phyloP scores from a whole-genome alignment of 2,797 vertebrate genomes.

The Avahi laniger region DNA sequence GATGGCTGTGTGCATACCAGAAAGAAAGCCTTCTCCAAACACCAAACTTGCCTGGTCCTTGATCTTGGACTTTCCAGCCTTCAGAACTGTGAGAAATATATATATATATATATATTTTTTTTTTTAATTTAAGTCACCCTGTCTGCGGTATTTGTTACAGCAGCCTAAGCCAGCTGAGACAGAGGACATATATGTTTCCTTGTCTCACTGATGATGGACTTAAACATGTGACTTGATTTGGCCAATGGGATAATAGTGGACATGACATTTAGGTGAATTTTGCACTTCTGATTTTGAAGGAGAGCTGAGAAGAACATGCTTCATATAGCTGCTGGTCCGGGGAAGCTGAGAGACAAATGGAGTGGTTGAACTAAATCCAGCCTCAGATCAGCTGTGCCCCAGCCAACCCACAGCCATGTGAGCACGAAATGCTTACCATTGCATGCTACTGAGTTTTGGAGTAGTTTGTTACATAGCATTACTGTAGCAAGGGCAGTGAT shows the following conservation, averaged over 20 bases:
- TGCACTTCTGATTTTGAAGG: not conserved
- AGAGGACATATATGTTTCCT: not conserved
- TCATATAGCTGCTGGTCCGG: not conserved
- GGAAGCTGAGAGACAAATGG: not conserved
- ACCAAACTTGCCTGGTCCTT: not conserved
- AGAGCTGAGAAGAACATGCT: not conserved
- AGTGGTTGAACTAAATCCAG: not conserved
- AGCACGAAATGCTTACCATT: not conserved
- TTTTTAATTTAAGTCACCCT: not conserved
- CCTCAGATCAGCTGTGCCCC: not conserved
- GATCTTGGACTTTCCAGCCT: not conserved
- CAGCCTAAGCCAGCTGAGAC: not conserved
- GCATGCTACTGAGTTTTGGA: not conserved
- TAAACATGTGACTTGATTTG: not conserved
- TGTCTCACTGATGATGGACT: not conserved
- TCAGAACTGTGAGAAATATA: not conserved
- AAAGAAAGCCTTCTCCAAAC: not conserved
- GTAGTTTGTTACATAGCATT: not conserved
- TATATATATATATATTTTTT: not conserved
- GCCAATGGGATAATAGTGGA: not conserved
- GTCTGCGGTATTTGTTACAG: not conserved
- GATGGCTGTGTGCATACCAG: not conserved
- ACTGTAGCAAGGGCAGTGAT: not conserved
- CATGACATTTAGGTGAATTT: not conserved
- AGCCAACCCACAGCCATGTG: not conserved